Percentiles rank a stretch among this genome's conserved stretches.
These are phyloP conservation scores for Pseudonaja textilis DNA, from an alignment of 2,113 vertebrate species.

Conservation along the genomic window DNA sequence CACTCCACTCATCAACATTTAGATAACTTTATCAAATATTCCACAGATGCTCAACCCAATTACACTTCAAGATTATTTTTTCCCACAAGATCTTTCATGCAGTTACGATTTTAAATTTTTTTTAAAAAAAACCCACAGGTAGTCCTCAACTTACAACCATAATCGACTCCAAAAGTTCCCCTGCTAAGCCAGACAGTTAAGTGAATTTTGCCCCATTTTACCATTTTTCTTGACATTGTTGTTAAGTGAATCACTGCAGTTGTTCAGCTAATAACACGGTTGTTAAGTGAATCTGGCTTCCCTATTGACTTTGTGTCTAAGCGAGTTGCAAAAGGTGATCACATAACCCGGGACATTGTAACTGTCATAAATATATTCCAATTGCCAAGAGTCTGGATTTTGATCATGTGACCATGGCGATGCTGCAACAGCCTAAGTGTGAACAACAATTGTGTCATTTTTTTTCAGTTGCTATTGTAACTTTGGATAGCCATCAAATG, in stretches of 20 bases:
- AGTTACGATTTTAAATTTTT: neutral
- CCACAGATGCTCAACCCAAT: slow-evolving; percentile 52
- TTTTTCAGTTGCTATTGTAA: neutral
- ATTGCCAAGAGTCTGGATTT: neutral
- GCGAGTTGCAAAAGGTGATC: neutral
- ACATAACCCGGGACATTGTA: neutral
- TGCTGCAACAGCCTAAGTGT: neutral
- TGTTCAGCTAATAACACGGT: neutral
- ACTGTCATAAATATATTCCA: neutral
- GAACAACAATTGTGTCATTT: neutral
- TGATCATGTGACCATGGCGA: neutral
- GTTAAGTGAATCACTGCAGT: neutral
- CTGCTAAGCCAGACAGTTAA: neutral
- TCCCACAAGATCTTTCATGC: slow-evolving; percentile 10
- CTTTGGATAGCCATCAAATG: neutral
- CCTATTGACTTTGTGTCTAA: neutral
- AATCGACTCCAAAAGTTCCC: neutral
- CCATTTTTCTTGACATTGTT: neutral
- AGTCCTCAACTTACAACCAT: neutral
- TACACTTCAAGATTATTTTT: slow-evolving; percentile 38
- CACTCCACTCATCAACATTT: slow-evolving; percentile 40
- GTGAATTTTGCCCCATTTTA: neutral
- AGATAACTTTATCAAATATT: slow-evolving; percentile 50
- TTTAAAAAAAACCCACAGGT: neutral
- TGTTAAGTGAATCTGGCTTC: neutral